Evolutionary conservation across 2,888 invertebrate species (phyloP).

Genomic region (Macrophya annulata): DNA sequence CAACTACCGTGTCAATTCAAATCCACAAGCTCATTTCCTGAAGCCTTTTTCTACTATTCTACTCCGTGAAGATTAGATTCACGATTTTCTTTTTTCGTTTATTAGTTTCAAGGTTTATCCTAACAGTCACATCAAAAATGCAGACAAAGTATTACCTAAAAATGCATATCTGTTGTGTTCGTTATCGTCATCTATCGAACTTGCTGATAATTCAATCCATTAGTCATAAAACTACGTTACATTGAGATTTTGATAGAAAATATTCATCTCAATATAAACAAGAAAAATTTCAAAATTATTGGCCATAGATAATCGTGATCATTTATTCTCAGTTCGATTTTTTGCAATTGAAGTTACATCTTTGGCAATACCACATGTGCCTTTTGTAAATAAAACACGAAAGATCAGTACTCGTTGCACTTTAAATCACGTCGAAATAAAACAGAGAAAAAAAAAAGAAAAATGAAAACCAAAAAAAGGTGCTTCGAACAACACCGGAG

Average conservation of each 20-base stretch:
- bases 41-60: slow-evolving; percentile 23
- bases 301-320: neutral
- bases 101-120: neutral
- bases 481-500: slow-evolving; percentile 28
- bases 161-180: no score
- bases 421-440: slow-evolving; percentile 29
- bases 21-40: slow-evolving; percentile 16
- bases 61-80: neutral
- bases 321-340: neutral
- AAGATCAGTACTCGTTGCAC: slow-evolving; percentile 5
- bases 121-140: neutral
- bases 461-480: neutral
- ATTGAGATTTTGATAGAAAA: neutral
- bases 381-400: slow-evolving; percentile 5
- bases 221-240: neutral
- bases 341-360: neutral
- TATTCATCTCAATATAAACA: neutral
- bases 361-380: slow-evolving; percentile 1
- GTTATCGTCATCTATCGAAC: no score
- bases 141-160: neutral
- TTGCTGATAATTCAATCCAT: neutral
- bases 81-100: neutral
- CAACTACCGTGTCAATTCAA: slow-evolving; percentile 17
- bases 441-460: slow-evolving; percentile 30
- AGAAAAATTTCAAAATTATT: neutral